Conservation (phyloP, 2,888 invertebrate species). For the Agonum fuliginosum region DNA sequence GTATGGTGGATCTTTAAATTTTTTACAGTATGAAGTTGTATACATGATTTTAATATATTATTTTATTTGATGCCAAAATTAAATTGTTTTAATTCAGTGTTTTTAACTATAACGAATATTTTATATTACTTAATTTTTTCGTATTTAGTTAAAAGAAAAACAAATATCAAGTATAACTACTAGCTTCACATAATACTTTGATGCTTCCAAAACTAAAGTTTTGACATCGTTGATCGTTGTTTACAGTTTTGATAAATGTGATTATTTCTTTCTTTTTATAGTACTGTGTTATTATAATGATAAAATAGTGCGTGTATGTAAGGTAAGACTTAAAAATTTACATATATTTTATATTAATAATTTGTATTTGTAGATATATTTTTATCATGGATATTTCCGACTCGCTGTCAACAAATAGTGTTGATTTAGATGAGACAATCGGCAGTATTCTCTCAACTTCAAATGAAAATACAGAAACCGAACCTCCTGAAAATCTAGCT, state of each 20-base stretch:
- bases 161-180: too few relatives aligned
- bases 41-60: too few relatives aligned
- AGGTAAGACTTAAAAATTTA: too few relatives aligned
- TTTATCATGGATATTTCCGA: slow-evolving; percentile 41
- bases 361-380: slow-evolving; percentile 20
- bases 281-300: neutral
- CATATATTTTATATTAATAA: too few relatives aligned
- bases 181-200: too few relatives aligned
- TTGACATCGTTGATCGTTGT: slow-evolving; percentile 18
- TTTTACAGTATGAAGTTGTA: too few relatives aligned
- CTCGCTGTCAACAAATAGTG: neutral
- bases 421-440: slow-evolving; percentile 63
- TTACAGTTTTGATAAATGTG: slow-evolving; percentile 1
- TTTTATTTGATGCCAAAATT: too few relatives aligned
- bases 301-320: neutral
- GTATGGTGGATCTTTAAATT: too few relatives aligned
- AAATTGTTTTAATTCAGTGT: too few relatives aligned
- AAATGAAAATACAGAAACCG: slow-evolving; percentile 67
- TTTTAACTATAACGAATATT: too few relatives aligned
- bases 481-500: slow-evolving; percentile 61
- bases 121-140: too few relatives aligned
- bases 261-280: neutral
- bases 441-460: slow-evolving; percentile 67
- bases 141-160: too few relatives aligned
- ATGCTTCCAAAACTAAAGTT: neutral